Evolutionary conservation across 92 coral and sea anemone genomes (phyloP), one percentile per base, ranked within the genome.

Genomic region (Umimayanthus kanabou): DNA sequence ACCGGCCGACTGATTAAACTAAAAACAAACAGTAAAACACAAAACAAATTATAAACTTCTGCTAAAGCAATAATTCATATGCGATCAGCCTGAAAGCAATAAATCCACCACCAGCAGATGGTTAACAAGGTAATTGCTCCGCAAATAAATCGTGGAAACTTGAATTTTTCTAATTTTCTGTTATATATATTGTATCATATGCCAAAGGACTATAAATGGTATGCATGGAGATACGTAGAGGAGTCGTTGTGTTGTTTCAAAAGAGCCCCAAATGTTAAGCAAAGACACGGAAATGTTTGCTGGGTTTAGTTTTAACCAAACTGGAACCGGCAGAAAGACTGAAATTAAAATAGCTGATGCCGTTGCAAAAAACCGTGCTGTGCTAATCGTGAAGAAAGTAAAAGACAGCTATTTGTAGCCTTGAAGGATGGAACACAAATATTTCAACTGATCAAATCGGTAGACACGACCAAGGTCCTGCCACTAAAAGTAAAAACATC

Each of bases 1-100:
- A 80, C 45, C 23, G 26, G 39, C 42, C 14, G 18, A 26, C 53
- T 28, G 50, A 25, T 42, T 42, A 42, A 57, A 28, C 37, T 26
- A 5, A 26, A 74, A 79, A 18, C 70, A 79, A 79, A 79, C 71
- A 57, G 28, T 20, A 16, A 7, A 14, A 57, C 49, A 80, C 25
- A 50, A 75, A 37, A 20, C 49, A 75, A 75, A 67, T 83, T 50
- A 40, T 43, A 82, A 82, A 26, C 64, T 10, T 9, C 87, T 69
- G 65, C 47, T 10, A 70, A 53, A 70, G 49, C 39, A 26, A 22
- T 82, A 67, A n/a, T 42, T 82, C 14, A 42, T 82, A 47, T 82
- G 45, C 26, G 16, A 81, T 81, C 85, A 81, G 50, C 29, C 40
- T 67, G 58, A 29, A 81, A 2, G 87, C 78, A 83, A 69, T 70